Evolutionary conservation across 1,140 invertebrate species (phyloP), one percentile per base, ranked within the genome.

Genomic region (Procambarus virginalis): DNA sequence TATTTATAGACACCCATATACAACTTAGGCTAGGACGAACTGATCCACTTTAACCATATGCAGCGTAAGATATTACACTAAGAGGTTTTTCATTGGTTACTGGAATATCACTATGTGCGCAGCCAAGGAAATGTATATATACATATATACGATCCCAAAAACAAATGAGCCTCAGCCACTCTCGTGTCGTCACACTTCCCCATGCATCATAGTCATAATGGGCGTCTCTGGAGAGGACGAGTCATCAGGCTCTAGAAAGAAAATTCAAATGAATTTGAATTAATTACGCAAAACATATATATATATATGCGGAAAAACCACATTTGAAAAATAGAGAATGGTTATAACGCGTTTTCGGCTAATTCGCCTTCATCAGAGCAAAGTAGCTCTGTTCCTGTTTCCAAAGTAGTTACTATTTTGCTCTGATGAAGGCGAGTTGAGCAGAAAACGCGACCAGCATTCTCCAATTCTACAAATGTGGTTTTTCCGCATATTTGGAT

Each of bases 141-240:
- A 17, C 20, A 34, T 34, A 34, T 34, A 73, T 34, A 20, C 6
- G 14, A 34, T 73, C n/a, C 2, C 68, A 34, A 76, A 68, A 34
- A 34, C 34, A 34, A 34, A 34, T 34, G 91, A 82, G 70, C 22
- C 68, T 73, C 86, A 84, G 22, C 79, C 82, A 75, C 58, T 55
- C 55, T 83, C 91, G 88, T 92, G 89, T 84, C 81, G 91, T 92
- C 91, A 92, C 89, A 90, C 91, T 60, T 92, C 91, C 10, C 91
- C 91, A 22, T 89, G 85, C 91, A 92, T 92, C 89, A 92, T 90
- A 3, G 88, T 90, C 91, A 92, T 92, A 10, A 92, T 82, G 17
- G 91, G 89, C 1, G 89, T 90, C 34, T 92, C 91, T 17, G 91
- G 91, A 3, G 91, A 92, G 5, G 91, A 92, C 2, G 89, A 84